Evolutionary conservation across 2,888 invertebrate genomes (phyloP).

Genomic region (Steinernema carpocapsae): DNA sequence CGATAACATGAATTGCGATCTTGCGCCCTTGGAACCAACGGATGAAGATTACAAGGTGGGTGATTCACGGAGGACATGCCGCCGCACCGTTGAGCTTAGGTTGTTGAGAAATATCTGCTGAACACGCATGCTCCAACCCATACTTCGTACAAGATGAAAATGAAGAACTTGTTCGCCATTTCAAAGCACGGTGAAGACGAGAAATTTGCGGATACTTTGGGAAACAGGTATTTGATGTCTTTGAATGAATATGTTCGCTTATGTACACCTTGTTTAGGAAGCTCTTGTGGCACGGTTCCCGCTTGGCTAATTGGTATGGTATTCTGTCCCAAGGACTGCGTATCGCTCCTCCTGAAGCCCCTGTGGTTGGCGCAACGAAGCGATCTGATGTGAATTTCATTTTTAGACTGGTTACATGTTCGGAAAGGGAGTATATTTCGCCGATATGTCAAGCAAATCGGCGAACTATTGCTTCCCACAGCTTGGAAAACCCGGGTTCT

Average conservation of each 20-base stretch:
- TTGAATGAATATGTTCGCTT: too few relatives aligned
- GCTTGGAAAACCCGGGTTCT: slow-evolving; percentile 69
- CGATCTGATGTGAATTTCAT: too few relatives aligned
- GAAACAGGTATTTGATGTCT: slow-evolving; percentile 69
- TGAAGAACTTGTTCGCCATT: slow-evolving; percentile 70
- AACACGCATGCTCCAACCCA: slow-evolving; percentile 72
- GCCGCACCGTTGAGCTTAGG: slow-evolving; percentile 56
- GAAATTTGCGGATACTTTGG: slow-evolving; percentile 68
- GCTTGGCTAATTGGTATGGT: slow-evolving; percentile 72
- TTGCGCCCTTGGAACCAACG: slow-evolving; percentile 68
- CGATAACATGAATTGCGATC: slow-evolving; percentile 70
- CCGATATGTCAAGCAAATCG: slow-evolving; percentile 73
- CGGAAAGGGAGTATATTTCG: slow-evolving; percentile 74
- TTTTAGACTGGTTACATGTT: slow-evolving; percentile 72
- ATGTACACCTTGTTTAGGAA: slow-evolving; percentile 61
- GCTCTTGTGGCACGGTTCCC: slow-evolving; percentile 73
- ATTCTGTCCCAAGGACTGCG: slow-evolving; percentile 72
- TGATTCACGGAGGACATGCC: too few relatives aligned
- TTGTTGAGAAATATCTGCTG: slow-evolving; percentile 70
- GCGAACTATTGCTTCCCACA: slow-evolving; percentile 72
- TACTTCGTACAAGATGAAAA: slow-evolving; percentile 70
- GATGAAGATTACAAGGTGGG: slow-evolving; percentile 69
- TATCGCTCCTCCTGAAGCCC: slow-evolving; percentile 73
- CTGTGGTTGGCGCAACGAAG: slow-evolving; percentile 63
- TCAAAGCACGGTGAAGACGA: slow-evolving; percentile 69